Conservation (phyloP, 2,888 invertebrate genomes). For the Petrolisthes manimaculis region DNA sequence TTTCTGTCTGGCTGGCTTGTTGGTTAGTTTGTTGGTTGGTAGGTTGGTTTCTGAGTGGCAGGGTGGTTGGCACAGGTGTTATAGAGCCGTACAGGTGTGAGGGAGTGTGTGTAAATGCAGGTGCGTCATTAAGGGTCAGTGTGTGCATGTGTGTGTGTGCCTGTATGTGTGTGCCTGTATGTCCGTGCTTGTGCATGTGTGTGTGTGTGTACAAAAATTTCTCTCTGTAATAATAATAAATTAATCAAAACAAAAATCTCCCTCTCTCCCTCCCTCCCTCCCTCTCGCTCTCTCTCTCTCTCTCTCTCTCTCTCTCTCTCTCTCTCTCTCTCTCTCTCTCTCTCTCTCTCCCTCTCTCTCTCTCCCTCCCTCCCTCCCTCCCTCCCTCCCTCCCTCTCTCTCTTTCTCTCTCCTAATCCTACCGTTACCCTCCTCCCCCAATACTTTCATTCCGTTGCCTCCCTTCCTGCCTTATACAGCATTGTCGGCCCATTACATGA, state of each 20-base stretch:
- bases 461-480: too few species aligned
- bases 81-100: too few species aligned
- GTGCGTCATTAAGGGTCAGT: background rate
- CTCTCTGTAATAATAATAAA: too few species aligned
- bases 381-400: slow-evolving; percentile 19
- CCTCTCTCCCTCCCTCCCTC: background rate
- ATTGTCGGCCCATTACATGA: too few species aligned
- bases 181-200: background rate
- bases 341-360: background rate
- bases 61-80: too few species aligned
- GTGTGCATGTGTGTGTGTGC: background rate
- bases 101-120: background rate
- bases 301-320: slow-evolving; percentile 5
- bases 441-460: too few species aligned
- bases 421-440: background rate
- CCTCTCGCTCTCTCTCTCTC: background rate
- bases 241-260: too few species aligned
- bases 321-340: background rate
- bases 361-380: slow-evolving; percentile 11
- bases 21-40: too few species aligned
- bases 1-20: too few species aligned
- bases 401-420: background rate
- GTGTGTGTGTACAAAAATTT: background rate
- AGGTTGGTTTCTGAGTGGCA: too few species aligned
- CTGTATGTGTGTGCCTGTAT: background rate